Evolutionary conservation across 1,140 invertebrate genomes (phyloP), one percentile per base, ranked within the genome.

Genomic region (Lethrus apterus): DNA sequence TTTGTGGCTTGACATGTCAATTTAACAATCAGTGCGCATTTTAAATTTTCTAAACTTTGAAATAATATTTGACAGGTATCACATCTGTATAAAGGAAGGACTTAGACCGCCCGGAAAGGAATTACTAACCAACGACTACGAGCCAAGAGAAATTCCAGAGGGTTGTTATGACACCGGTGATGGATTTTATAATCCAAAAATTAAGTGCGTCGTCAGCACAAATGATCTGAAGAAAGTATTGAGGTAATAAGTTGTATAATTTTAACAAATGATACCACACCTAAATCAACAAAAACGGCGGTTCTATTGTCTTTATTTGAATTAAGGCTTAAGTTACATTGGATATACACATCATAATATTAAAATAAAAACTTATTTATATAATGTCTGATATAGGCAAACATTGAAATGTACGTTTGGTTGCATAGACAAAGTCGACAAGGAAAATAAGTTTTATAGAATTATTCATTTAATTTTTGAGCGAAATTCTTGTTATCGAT

Each of bases 141-240:
- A 59, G 0, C 44, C 60, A 2, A 54, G 54, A 38, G 18, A 52
- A 19, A 61, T 72, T 29, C 66, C 69, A 8, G 7, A 49, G 8
- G 56, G 55, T 4, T 68, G 63, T 38, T 72, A 72, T 47, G 70
- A 72, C 50, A 52, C 59, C 0, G 67, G 61, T 9, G 53, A 62
- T 38, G 70, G 69, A 3, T 60, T 68, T 21, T 72, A 65, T 42
- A 47, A 70, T 49, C 67, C 68, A 7, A 38, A 45, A 46, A 68
- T 51, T n/a, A 46, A 40, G 18, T 48, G 53, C 42, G 46, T 54
- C n/a, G 26, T 50, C 9, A 50, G 48, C 15, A 40, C 41, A n/a
- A 17, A 30, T n/a, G 43, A 51, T 30, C 23, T 21, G 32, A 51
- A 44, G 18, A 46, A 50, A 33, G 46, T 51, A 18, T 23, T 52